Evolutionary conservation across 2,888 invertebrate genomes (phyloP).

Genomic region (Netelia fuscicornis): DNA sequence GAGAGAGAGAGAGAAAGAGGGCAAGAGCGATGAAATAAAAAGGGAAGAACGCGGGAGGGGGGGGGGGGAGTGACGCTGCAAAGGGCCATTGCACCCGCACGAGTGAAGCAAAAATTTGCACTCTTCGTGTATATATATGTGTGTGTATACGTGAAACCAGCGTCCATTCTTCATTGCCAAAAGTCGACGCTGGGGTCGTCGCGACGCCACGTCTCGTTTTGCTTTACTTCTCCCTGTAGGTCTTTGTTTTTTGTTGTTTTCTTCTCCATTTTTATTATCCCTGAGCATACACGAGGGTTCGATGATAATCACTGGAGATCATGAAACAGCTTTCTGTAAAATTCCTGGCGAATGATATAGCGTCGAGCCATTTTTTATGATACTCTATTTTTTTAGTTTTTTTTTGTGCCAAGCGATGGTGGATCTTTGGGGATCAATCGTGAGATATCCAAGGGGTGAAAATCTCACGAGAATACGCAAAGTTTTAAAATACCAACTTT

Average conservation of each 20-base stretch:
- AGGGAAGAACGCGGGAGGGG: conserved; percentile 61
- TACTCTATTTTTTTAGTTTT: conserved; percentile 36
- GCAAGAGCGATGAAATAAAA: conserved; percentile 58
- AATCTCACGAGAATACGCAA: conserved; percentile 30
- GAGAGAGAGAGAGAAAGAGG: conserved; percentile 71
- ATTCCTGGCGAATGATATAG: conserved; percentile 65
- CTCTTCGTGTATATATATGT: conserved; percentile 74
- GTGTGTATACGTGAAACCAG: conserved; percentile 75
- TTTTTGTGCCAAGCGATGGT: background rate
- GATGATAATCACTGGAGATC: conserved; percentile 64
- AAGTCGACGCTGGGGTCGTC: conserved; percentile 72
- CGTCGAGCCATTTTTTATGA: conserved; percentile 60
- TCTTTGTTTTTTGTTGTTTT: conserved; percentile 19
- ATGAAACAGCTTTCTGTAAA: conserved; percentile 66
- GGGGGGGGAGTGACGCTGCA: conserved; percentile 74
- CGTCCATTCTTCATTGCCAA: conserved; percentile 82
- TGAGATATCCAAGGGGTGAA: conserved; percentile 36
- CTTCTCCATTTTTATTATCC: conserved; percentile 40
- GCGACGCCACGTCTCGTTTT: conserved; percentile 66
- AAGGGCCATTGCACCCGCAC: conserved; percentile 83
- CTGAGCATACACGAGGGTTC: conserved; percentile 42
- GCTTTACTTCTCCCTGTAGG: conserved; percentile 57
- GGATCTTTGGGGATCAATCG: conserved; percentile 49
- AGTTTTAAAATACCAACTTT: conserved; percentile 46
- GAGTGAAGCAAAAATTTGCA: conserved; percentile 81